phyloP scores from a whole-genome alignment of 2,888 invertebrate genomes.

The Caenorhabditis panamensis region DNA sequence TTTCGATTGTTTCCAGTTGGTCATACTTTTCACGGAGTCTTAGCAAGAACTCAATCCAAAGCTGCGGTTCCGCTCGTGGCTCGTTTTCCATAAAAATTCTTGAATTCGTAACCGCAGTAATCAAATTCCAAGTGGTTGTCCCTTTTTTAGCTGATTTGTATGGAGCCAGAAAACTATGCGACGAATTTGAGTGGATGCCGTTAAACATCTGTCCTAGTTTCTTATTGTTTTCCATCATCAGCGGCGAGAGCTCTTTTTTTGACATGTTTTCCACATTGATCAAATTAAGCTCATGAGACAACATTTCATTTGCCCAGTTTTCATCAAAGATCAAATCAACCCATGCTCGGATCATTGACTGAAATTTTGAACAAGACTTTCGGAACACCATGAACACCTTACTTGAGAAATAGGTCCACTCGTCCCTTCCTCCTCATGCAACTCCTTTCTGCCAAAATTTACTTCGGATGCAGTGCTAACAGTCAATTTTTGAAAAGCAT shows the following conservation, averaged over 20 bases:
- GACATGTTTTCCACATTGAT: slow-evolving; percentile 16
- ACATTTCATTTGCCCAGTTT: neutral
- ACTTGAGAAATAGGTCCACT: slow-evolving; percentile 37
- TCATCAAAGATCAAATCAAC: slow-evolving; percentile 27
- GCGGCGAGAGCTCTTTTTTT: neutral
- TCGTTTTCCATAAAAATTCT: slow-evolving; percentile 23
- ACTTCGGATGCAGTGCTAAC: slow-evolving; percentile 30
- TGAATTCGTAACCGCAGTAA: slow-evolving; percentile 25
- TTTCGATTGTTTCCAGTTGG: slow-evolving; percentile 88
- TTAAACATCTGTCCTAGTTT: slow-evolving; percentile 25
- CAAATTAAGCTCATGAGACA: slow-evolving; percentile 31
- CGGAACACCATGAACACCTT: too few species aligned
- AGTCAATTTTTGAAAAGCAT: slow-evolving; percentile 47
- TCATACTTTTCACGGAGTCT: slow-evolving; percentile 94
- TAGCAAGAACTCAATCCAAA: slow-evolving; percentile 93
- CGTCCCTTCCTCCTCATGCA: neutral
- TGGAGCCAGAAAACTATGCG: neutral
- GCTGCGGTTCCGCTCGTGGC: slow-evolving; percentile 47
- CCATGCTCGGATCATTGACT: slow-evolving; percentile 27
- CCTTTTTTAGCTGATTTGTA: slow-evolving; percentile 34
- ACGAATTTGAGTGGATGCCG: neutral
- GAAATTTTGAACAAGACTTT: neutral
- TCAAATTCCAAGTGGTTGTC: slow-evolving; percentile 16
- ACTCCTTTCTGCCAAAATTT: slow-evolving; percentile 8
- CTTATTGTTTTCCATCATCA: slow-evolving; percentile 13